Percentiles rank a stretch among this genome's conserved stretches.
Conservation (phyloP, 2,888 invertebrate genomes). For the Sialis fuliginosa region DNA sequence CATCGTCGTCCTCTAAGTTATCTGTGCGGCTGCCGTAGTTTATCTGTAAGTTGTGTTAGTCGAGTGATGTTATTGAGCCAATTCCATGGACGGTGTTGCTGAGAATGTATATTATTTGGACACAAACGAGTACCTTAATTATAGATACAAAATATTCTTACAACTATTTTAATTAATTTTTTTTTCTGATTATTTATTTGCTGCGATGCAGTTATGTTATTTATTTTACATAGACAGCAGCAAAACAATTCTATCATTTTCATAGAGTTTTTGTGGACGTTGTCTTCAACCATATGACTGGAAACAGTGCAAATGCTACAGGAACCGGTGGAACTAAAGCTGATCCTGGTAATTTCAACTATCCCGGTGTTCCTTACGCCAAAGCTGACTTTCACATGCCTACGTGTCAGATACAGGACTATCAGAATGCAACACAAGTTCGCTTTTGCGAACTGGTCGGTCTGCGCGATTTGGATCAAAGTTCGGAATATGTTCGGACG, state of each 20-base stretch:
- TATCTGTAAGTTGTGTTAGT: too few species aligned
- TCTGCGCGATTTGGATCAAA: slow-evolving; percentile 60
- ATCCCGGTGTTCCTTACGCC: slow-evolving; percentile 45
- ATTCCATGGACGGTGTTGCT: too few species aligned
- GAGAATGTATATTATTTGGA: too few species aligned
- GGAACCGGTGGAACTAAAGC: slow-evolving; percentile 42
- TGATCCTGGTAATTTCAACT: slow-evolving; percentile 22
- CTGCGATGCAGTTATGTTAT: too few species aligned
- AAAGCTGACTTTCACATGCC: slow-evolving; percentile 47
- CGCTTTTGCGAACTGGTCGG: slow-evolving; percentile 34
- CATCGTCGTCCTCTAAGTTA: too few species aligned
- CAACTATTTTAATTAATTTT: too few species aligned
- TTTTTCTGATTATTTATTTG: too few species aligned
- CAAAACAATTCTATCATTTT: not conserved
- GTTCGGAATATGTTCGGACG: slow-evolving; percentile 27
- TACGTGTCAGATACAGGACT: slow-evolving; percentile 42
- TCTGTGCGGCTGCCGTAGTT: too few species aligned
- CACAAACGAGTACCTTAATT: too few species aligned
- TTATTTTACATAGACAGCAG: too few species aligned
- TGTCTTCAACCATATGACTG: slow-evolving; percentile 63
- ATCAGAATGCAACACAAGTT: slow-evolving; percentile 40
- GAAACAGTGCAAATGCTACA: slow-evolving; percentile 24
- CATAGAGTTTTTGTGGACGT: slow-evolving; percentile 52
- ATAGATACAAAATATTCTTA: too few species aligned
- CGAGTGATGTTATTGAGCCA: too few species aligned